Evolutionary conservation across 2,888 invertebrate species (phyloP), one percentile per base, ranked within the genome.

Genomic region (Cetonia aurata): DNA sequence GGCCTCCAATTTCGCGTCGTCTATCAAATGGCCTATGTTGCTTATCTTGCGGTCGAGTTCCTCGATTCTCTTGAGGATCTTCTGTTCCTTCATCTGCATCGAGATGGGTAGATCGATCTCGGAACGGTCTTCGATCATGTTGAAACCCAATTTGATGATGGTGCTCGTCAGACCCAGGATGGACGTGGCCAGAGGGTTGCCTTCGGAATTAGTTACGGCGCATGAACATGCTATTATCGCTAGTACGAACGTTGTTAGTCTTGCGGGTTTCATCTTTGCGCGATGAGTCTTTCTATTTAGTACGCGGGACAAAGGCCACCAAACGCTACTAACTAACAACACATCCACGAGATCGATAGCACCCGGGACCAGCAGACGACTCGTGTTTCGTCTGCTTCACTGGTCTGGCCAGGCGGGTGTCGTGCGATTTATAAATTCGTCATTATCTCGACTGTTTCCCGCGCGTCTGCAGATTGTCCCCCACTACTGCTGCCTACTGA

Each of bases 1-100:
- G 3, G 80, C 78, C 15, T 76, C 56, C 13, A 48, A 17, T 31
- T 60, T 66, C 6, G 57, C 37, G 33, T 37, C 44, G 12, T 19
- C 44, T 3, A 53, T 33, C 62, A 44, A 6, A 13, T 69, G 53
- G 12, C 56, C 59, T 17, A 48, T 57, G 8, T 50, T 25, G 10
- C 25, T 13, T n/a, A 67, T 42, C 31, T 59, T 56, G 19, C 33
- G 46, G 37, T 67, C 48, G 6, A 67, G 13, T 15, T 15, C n/a
- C 6, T 31, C 25, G 9, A 67, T 56, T 9, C 37, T 67, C 12
- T 46, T 10, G 44, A 67, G 8, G 17, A 67, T 67, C 42, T 44
- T 46, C 13, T 25, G 41, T 15, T 56, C 56, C 33, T 67, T 67
- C 9, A 42, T 13, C 31, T 48, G 15, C n/a, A 46, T 25, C 2